Evolutionary conservation across 1,140 invertebrate genomes (phyloP), one percentile per base, ranked within the genome.

Genomic region (Drosophila melanica): DNA sequence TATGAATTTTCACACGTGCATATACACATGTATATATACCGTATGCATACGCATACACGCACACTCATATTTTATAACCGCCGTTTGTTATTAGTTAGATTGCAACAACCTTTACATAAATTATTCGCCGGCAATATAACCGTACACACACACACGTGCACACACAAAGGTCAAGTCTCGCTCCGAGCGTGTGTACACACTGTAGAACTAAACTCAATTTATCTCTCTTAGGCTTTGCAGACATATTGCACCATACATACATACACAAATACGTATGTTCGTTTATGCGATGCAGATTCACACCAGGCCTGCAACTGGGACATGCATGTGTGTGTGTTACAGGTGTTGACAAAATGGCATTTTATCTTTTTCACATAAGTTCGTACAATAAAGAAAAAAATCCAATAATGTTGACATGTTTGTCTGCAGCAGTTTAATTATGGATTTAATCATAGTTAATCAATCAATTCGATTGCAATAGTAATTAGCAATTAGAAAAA

Each of bases 401-500:
- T 20, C 20, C 16, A 39, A 23, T 20, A 23, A 10, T 23, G 12
- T 14, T 41, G 14, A n/a, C 18, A 14, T 7, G 6, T 27, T 27
- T 1, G 27, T 16, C 7, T 11, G 44, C 18, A 45, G 39, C 20
- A 11, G 4, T 10, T 16, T 20, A 58, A 58, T 58, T 45, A 18
- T 14, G 27, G 18, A 35, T 35, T 35, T 35, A 45, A 44, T 45
- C n/a, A 18, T 9, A 33, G 23, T 33, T 9, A 50, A 71, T 71
- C 68, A 50, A 71, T 71, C 59, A 70, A 16, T 23, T 27, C 18
- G 16, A 51, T 55, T 55, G 12, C 16, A 39, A 39, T 47, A 48
- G 44, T 50, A 71, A 71, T 71, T 58, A 66, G 2, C 37, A 50
- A 70, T 44, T 58, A 41, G n/a, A 18, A 62, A 18, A 35, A 33